phyloP scores from a whole-genome alignment of 1,140 invertebrate species.

The Bombus superbus region DNA sequence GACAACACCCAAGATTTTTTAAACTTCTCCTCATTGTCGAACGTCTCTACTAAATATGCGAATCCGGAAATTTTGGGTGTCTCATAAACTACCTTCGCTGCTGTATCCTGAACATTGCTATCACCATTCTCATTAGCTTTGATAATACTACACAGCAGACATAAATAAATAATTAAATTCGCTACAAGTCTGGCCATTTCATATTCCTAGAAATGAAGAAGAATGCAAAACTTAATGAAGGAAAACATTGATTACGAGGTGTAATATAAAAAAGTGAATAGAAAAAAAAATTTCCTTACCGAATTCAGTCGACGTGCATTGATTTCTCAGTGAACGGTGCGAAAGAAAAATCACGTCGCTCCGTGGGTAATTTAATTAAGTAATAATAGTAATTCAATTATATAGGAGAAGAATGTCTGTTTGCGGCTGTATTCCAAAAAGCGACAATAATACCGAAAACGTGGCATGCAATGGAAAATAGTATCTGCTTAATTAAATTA shows the following conservation, averaged over 20 bases:
- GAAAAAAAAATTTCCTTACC: conserved; percentile 9
- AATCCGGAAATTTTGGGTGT: conserved; percentile 84
- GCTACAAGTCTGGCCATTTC: conserved; percentile 63
- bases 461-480: conserved; percentile 19
- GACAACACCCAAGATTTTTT: conserved; percentile 93
- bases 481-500: conserved; percentile 34
- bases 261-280: not conserved
- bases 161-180: conserved; percentile 47
- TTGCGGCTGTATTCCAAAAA: conserved; percentile 21
- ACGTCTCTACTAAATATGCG: conserved; percentile 93
- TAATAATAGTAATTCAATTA: conserved; percentile 46
- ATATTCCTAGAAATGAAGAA: conserved; percentile 58
- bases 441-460: conserved; percentile 29
- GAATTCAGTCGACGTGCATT: conserved; percentile 5
- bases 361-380: conserved; percentile 38
- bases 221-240: not conserved
- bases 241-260: not conserved
- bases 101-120: conserved; percentile 19
- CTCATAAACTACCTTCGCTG: conserved; percentile 78
- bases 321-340: not conserved
- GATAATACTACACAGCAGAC: conserved; percentile 42
- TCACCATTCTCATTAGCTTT: conserved; percentile 43
- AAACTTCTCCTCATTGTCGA: conserved; percentile 91
- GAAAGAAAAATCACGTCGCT: not conserved
- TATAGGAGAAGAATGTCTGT: not conserved